Conservation (phyloP, 2,113 vertebrate genomes). For the Corydoras sp. region DNA sequence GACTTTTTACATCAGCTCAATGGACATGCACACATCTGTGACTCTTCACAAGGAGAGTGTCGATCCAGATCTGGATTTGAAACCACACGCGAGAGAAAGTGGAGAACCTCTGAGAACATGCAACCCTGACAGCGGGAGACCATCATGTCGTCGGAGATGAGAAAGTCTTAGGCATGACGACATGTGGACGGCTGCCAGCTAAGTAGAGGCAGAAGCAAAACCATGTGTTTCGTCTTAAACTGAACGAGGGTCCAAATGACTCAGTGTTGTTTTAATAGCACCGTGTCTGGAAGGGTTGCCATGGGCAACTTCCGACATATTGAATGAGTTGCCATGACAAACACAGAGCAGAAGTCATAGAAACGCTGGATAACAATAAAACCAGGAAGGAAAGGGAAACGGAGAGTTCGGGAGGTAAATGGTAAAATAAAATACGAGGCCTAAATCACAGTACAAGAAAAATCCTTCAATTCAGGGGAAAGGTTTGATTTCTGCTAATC, state of each 20-base stretch:
- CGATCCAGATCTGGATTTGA: constrained; percentile 1
- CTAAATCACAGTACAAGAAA: constrained; percentile 4
- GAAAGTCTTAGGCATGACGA: background rate
- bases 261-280: constrained; percentile 50
- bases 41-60: background rate
- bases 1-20: constrained; percentile 26
- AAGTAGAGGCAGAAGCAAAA: constrained; percentile 9
- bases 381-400: constrained; percentile 5
- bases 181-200: constrained; percentile 4
- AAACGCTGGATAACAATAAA: constrained; percentile 56
- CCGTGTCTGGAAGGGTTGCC: constrained; percentile 54
- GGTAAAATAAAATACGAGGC: constrained; percentile 12
- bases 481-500: background rate
- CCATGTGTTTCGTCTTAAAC: constrained; percentile 20
- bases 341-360: constrained; percentile 53
- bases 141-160: constrained; percentile 18
- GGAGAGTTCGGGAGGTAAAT: too few relatives aligned
- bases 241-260: constrained; percentile 16
- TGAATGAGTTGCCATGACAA: constrained; percentile 62
- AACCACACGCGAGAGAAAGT: background rate
- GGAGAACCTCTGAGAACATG: constrained; percentile 12
- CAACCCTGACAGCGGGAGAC: constrained; percentile 18
- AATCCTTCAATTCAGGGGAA: background rate
- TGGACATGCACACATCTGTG: constrained; percentile 29
- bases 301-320: constrained; percentile 53